These are phyloP conservation scores for Nyctereutes procyonoides DNA, from an alignment of 2,113 vertebrate genomes.

Conservation along the genomic window DNA sequence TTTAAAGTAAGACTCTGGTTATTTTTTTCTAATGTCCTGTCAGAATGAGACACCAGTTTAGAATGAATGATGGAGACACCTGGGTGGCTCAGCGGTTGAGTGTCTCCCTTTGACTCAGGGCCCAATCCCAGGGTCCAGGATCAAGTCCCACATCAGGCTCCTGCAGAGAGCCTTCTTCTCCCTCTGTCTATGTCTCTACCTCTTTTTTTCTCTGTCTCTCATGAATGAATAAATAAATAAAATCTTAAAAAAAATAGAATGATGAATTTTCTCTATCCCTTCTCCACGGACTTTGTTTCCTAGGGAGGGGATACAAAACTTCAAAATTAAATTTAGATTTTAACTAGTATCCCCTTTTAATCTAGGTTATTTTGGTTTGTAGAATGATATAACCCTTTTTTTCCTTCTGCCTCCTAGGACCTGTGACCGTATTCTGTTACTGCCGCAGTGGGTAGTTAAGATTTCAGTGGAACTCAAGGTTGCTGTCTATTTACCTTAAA, in stretches of 20 bases:
- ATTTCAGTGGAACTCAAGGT: not conserved
- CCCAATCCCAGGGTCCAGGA: too few species aligned
- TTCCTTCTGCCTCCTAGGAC: not conserved
- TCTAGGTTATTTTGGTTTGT: not conserved
- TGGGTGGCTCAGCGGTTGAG: too few species aligned
- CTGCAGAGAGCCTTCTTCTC: too few species aligned
- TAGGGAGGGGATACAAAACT: not conserved
- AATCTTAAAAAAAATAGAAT: not conserved
- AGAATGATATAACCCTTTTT: not conserved
- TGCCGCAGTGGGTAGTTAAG: not conserved
- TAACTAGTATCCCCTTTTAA: not conserved
- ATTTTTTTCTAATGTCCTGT: not conserved
- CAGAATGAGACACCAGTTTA: not conserved
- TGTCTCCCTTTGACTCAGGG: too few species aligned
- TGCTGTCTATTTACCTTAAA: not conserved
- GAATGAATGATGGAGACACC: not conserved
- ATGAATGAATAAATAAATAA: too few species aligned
- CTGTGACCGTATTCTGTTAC: not conserved
- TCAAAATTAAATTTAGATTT: not conserved
- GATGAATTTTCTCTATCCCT: not conserved
- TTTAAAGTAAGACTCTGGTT: not conserved
- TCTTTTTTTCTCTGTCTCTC: too few species aligned
- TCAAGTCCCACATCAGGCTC: too few species aligned
- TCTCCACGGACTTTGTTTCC: not conserved
- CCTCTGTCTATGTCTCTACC: too few species aligned